Evolutionary conservation across 2,113 vertebrate species (phyloP), one percentile per base, ranked within the genome.

Genomic region (Mustela nigripes): DNA sequence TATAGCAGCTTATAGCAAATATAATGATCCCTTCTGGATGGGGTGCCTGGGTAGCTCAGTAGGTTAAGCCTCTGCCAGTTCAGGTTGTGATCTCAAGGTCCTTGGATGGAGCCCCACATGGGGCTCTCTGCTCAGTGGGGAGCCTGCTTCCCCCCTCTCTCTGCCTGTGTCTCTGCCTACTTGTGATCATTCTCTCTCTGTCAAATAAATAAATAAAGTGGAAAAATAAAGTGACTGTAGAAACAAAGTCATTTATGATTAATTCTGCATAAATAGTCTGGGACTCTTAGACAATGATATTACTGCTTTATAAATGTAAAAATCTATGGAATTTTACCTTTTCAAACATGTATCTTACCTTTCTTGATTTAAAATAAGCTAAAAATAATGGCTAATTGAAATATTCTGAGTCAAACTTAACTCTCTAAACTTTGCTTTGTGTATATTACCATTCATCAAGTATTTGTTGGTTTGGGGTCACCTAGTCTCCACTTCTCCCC

Each of bases 201-300:
- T 56, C 53, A 56, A 56, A 18, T 56, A 56, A 56, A 16, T 56
- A 56, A 56, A 56, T 16, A 53, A 53, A 42, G 39, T 42, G 24
- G 14, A 96, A 50, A 91, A 92, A 89, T 56, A 65, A 91, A 87
- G 48, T 63, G 28, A 53, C 14, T 87, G 2, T 58, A 60, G 67
- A 96, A 93, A 90, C 81, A 96, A 79, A 63, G 21, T 6, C 12
- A 76, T 69, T 16, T 71, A 50, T 88, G 67, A 84, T 65, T 63
- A 88, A 91, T 89, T 71, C 21, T 22, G 86, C n/a, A n/a, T 81
- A 92, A 89, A 76, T 16, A 42, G 42, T 42, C 42, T 42, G 42
- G 42, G 42, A 74, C 8, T n/a, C 18, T 62, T 83, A 71, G 63
- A 39, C 11, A 78, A 89, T 58, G 14, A 50, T 22, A 67, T 26